Percentiles rank a stretch among this genome's conserved stretches.
These are phyloP conservation scores for Apamea epomidion DNA, from an alignment of 2,888 invertebrate species.

Conservation along the genomic window DNA sequence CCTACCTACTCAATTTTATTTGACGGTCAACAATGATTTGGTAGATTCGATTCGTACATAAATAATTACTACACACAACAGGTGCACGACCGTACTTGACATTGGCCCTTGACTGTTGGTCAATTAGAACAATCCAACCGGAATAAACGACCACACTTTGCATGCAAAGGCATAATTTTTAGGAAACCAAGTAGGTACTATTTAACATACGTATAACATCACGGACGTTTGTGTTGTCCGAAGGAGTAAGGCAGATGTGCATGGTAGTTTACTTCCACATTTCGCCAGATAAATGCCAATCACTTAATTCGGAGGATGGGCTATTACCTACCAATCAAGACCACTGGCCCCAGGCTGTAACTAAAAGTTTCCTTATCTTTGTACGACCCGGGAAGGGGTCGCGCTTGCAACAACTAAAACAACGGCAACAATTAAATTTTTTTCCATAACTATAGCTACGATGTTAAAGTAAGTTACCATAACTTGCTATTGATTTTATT, in stretches of 20 bases:
- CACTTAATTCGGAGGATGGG: neutral
- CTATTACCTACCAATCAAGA: neutral
- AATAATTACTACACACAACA: neutral
- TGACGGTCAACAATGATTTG: neutral
- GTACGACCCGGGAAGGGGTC: neutral
- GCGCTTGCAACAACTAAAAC: neutral
- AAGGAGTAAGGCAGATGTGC: neutral
- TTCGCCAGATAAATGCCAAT: neutral
- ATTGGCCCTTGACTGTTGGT: conserved; percentile 71
- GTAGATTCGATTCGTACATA: conserved; percentile 3
- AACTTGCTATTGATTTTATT: neutral
- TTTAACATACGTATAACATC: neutral
- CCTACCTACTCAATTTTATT: neutral
- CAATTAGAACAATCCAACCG: conserved; percentile 50
- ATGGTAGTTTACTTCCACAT: neutral
- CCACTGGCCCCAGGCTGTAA: neutral
- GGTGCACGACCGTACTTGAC: conserved; percentile 71
- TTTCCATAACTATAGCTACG: neutral
- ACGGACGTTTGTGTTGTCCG: neutral
- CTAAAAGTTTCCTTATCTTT: neutral
- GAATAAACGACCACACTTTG: conserved; percentile 12
- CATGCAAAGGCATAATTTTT: neutral
- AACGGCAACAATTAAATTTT: neutral
- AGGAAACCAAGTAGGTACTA: neutral
- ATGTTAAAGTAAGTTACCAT: neutral